Conservation (phyloP, 2,113 vertebrate genomes). For the Gobiocypris rarus region DNA sequence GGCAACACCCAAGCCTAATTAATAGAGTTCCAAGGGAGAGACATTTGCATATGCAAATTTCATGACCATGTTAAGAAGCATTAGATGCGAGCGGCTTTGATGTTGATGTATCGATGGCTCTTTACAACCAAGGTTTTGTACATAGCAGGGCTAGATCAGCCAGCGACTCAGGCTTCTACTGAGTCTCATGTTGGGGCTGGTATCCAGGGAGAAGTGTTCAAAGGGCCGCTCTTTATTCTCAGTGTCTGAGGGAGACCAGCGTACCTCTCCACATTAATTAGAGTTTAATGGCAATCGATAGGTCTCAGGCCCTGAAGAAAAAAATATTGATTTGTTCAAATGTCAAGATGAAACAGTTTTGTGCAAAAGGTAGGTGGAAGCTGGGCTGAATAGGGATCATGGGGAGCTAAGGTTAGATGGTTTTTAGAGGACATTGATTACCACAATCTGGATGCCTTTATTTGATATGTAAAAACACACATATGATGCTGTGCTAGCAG, state of each 20-base stretch:
- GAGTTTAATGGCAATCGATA: conserved; percentile 62
- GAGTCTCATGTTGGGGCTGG: conserved; percentile 12
- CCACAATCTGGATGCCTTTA: background rate
- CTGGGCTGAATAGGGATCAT: conserved; percentile 25
- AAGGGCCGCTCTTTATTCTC: conserved; percentile 36
- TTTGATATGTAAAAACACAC: background rate
- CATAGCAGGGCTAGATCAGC: background rate
- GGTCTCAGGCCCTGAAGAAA: conserved; percentile 52
- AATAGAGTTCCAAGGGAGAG: conserved; percentile 37
- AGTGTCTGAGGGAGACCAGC: conserved; percentile 43
- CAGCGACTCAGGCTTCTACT: background rate
- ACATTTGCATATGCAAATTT: conserved; percentile 60
- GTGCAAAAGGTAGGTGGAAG: conserved; percentile 40
- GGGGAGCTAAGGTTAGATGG: background rate
- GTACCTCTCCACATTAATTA: conserved; percentile 60
- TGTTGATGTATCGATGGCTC: background rate
- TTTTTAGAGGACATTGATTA: conserved; percentile 21
- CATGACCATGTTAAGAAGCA: background rate
- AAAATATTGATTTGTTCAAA: conserved; percentile 55
- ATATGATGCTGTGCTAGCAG: background rate
- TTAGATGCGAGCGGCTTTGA: background rate
- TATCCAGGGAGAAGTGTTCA: conserved; percentile 29
- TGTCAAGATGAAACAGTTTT: conserved; percentile 60
- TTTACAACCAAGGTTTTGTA: conserved; percentile 2
- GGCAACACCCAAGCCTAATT: conserved; percentile 46